Percentiles rank a stretch among this genome's conserved stretches.
Conservation (phyloP, 2,113 vertebrate genomes). For the Macroglossus sobrinus region DNA sequence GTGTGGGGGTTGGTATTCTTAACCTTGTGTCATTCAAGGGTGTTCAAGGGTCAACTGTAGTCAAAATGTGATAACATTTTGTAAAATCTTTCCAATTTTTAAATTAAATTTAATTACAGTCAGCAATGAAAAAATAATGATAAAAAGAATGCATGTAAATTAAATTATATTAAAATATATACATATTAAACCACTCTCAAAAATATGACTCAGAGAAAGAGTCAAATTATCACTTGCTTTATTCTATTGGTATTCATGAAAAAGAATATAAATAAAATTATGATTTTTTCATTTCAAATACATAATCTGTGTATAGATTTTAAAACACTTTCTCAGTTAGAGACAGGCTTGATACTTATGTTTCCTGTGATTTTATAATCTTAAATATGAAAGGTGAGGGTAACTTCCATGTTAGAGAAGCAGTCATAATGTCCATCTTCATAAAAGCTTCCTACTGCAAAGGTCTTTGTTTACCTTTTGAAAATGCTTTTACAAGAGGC, state of each 20-base stretch:
- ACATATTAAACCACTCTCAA: not conserved
- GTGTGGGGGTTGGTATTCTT: not conserved
- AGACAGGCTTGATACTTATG: not conserved
- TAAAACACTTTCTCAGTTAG: not conserved
- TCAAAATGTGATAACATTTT: not conserved
- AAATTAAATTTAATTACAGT: not conserved
- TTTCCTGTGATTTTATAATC: constrained; percentile 54
- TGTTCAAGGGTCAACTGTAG: not conserved
- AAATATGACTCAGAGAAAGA: not conserved
- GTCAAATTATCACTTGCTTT: not conserved
- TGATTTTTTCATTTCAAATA: constrained; percentile 37
- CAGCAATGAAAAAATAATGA: not conserved
- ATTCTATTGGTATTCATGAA: not conserved
- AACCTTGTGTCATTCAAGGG: not conserved
- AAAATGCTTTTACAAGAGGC: constrained; percentile 72
- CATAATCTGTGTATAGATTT: not conserved
- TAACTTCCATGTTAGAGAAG: constrained; percentile 21
- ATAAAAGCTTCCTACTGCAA: constrained; percentile 58
- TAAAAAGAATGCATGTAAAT: not conserved
- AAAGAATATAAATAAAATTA: constrained; percentile 46
- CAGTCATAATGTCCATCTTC: constrained; percentile 49
- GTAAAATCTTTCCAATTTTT: not conserved
- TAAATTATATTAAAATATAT: not conserved
- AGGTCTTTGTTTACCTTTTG: constrained; percentile 78
- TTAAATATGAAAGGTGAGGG: constrained; percentile 14